Evolutionary conservation across 2,113 vertebrate species (phyloP).

Genomic region (Saimiri boliviensis): DNA sequence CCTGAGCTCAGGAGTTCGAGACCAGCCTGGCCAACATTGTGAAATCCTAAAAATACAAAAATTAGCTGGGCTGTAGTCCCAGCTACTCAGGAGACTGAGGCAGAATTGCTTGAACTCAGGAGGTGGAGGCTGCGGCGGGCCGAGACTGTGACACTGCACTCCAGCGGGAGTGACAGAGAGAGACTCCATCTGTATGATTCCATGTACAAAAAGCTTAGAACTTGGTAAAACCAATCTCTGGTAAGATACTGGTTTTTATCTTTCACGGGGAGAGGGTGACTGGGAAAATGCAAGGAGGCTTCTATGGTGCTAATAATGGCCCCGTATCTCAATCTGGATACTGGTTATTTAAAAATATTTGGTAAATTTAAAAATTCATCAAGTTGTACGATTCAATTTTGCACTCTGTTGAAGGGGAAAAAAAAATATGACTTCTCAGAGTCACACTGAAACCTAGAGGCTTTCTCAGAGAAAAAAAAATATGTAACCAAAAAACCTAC

Average conservation of each 20-base stretch:
- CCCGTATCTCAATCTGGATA: neutral
- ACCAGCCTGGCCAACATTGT: no score
- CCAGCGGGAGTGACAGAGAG: no score
- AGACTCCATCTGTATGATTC: neutral
- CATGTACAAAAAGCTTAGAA: neutral
- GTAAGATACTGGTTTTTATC: neutral
- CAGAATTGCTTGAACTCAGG: no score
- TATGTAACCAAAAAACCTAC: neutral
- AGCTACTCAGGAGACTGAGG: no score
- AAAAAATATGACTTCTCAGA: neutral
- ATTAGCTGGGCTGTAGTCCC: no score
- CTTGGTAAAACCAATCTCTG: neutral
- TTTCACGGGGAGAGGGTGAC: neutral
- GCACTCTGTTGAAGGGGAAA: neutral
- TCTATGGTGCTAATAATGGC: neutral
- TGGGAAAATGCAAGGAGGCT: neutral
- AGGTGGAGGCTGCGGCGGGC: no score
- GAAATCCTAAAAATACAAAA: no score
- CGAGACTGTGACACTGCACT: no score
- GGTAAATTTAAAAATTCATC: conserved; percentile 1
- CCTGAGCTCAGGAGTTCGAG: no score
- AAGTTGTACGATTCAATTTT: conserved; percentile 9
- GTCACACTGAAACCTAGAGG: conserved; percentile 38
- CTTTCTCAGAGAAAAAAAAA: neutral
- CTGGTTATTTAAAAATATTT: no score